phyloP scores from a whole-genome alignment of 2,113 vertebrate genomes.

The Microcebus jonahi region DNA sequence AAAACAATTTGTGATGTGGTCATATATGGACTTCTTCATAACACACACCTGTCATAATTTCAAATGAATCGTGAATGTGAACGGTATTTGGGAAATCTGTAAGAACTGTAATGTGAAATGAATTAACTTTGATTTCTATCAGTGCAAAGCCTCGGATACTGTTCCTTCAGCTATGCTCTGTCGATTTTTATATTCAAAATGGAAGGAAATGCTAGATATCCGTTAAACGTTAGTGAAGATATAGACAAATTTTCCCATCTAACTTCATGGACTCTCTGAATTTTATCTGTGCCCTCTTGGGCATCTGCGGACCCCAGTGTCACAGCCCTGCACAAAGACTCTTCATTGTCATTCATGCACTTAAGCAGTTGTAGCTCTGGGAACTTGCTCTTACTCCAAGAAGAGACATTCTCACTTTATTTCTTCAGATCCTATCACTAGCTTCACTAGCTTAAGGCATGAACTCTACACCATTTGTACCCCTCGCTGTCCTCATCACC shows the following conservation, averaged over 20 bases:
- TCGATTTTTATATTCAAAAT: neutral
- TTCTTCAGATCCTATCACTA: neutral
- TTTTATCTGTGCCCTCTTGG: neutral
- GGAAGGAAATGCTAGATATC: neutral
- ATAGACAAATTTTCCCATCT: neutral
- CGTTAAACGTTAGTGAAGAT: neutral
- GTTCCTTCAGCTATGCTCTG: neutral
- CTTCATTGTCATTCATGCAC: neutral
- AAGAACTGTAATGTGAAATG: neutral
- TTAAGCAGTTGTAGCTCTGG: neutral
- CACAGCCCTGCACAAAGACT: neutral
- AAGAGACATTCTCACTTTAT: neutral
- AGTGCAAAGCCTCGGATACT: neutral
- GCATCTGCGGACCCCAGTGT: neutral
- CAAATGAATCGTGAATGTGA: neutral
- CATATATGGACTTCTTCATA: neutral
- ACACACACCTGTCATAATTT: neutral
- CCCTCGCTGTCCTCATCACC: neutral
- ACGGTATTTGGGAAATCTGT: neutral
- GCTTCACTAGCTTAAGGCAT: neutral
- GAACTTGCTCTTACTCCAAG: neutral
- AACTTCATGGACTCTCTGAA: neutral
- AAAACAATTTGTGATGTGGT: neutral
- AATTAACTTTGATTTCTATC: neutral
- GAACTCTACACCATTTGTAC: neutral